Percentiles rank a stretch among this genome's conserved stretches.
Conservation (phyloP, 2,113 vertebrate genomes). For the Cyprinus carpio region DNA sequence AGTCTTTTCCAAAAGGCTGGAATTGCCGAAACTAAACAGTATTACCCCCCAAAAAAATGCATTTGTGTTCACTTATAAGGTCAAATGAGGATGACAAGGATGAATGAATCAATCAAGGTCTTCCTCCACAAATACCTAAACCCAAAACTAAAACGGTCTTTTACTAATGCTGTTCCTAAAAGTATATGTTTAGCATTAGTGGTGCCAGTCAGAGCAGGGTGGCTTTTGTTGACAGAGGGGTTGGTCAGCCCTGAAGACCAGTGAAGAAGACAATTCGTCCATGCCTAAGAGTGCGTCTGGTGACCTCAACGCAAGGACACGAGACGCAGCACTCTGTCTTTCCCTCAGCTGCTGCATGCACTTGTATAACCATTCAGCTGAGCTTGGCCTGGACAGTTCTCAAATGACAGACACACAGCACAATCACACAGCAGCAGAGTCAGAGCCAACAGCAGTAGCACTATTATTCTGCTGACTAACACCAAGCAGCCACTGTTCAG, state of each 20-base stretch:
- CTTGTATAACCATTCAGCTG: constrained; percentile 37
- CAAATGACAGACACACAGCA: constrained; percentile 38
- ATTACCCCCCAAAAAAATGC: not conserved
- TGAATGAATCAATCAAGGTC: not conserved
- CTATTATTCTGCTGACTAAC: constrained; percentile 45
- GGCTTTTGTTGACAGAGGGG: not conserved
- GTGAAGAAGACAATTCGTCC: constrained; percentile 24
- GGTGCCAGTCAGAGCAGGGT: not conserved
- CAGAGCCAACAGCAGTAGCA: constrained; percentile 4
- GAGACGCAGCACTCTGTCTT: constrained; percentile 2
- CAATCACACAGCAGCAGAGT: constrained; percentile 26
- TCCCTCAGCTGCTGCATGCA: not conserved
- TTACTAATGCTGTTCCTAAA: not conserved
- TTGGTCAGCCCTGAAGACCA: not conserved
- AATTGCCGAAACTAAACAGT: not conserved
- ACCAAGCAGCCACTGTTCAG: constrained; percentile 28
- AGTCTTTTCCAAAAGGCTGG: not conserved
- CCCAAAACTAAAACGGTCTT: not conserved
- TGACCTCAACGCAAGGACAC: constrained; percentile 44
- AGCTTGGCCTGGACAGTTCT: constrained; percentile 38
- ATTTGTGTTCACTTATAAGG: not conserved
- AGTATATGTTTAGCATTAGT: not conserved
- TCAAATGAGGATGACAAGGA: not conserved
- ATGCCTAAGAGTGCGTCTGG: not conserved
- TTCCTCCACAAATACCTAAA: not conserved